Evolutionary conservation across 1,140 invertebrate genomes (phyloP).

Genomic region (Dinothrombium tinctorium): DNA sequence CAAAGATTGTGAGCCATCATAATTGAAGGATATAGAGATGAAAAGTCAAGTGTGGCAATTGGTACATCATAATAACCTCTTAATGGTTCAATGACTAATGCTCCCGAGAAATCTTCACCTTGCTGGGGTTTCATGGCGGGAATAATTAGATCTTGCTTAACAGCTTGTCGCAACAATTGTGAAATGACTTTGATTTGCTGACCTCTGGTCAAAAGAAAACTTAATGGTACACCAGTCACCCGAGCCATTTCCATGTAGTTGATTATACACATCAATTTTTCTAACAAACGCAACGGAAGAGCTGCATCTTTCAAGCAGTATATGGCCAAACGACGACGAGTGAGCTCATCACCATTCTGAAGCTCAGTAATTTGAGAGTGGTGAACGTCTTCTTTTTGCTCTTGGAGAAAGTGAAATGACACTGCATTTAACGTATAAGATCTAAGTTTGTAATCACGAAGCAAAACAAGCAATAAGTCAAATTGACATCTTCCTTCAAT

Average conservation of each 20-base stretch:
- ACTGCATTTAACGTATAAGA: slow-evolving; percentile 98
- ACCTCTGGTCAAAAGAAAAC: slow-evolving; percentile 73
- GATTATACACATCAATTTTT: slow-evolving; percentile 95
- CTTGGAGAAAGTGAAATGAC: slow-evolving; percentile 89
- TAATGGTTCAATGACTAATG: slow-evolving; percentile 91
- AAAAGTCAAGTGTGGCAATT: slow-evolving; percentile 98
- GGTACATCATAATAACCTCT: slow-evolving; percentile 87
- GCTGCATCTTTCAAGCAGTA: slow-evolving; percentile 98
- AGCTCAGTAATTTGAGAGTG: slow-evolving; percentile 95
- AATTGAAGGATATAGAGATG: slow-evolving; percentile 95
- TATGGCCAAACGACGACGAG: slow-evolving; percentile 53
- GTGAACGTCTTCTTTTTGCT: slow-evolving; percentile 99
- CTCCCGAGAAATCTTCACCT: slow-evolving; percentile 76
- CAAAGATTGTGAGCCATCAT: slow-evolving; percentile 99
- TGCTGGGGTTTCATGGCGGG: slow-evolving; percentile 36
- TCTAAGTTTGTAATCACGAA: slow-evolving; percentile 88
- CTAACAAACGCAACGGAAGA: slow-evolving; percentile 69
- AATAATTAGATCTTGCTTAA: slow-evolving; percentile 59
- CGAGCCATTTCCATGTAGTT: slow-evolving; percentile 99
- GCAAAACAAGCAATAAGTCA: slow-evolving; percentile 69
- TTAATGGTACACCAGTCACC: slow-evolving; percentile 87
- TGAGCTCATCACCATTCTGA: slow-evolving; percentile 28
- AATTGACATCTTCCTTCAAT: slow-evolving; percentile 89
- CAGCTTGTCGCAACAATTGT: slow-evolving; percentile 73
- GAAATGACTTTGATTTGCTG: slow-evolving; percentile 99